Conservation (phyloP, 1,140 invertebrate genomes). For the Cotesia glomerata region DNA sequence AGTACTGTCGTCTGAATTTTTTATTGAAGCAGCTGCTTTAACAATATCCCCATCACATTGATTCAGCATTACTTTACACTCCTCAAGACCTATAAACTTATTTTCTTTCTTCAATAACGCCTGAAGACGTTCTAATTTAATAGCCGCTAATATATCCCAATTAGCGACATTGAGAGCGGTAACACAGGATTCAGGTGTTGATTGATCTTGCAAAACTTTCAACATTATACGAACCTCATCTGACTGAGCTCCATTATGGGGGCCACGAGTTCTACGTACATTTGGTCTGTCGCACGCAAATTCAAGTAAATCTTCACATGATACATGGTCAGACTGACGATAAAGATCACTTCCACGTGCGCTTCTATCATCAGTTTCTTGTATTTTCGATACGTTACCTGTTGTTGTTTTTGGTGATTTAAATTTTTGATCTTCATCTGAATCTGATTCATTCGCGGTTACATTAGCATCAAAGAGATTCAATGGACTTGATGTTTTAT, state of each 20-base stretch:
- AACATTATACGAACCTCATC: conserved; percentile 92
- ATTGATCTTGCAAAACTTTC: conserved; percentile 85
- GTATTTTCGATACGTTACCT: no score
- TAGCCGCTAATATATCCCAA: conserved; percentile 89
- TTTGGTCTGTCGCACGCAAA: conserved; percentile 87
- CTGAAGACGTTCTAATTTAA: conserved; percentile 82
- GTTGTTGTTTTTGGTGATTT: no score
- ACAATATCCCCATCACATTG: conserved; percentile 57
- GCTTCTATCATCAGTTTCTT: conserved; percentile 24
- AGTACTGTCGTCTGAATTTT: conserved; percentile 56
- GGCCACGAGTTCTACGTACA: conserved; percentile 67
- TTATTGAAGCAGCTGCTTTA: conserved; percentile 55
- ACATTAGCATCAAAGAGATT: no score
- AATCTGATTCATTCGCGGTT: neutral
- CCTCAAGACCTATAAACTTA: conserved; percentile 53
- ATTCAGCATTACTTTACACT: conserved; percentile 57
- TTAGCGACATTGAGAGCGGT: conserved; percentile 80
- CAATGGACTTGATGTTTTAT: no score
- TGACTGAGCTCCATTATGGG: conserved; percentile 81
- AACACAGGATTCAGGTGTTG: conserved; percentile 80
- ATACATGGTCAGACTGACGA: conserved; percentile 77
- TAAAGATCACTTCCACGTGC: conserved; percentile 45
- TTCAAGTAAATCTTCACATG: conserved; percentile 90
- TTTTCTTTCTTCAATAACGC: conserved; percentile 66
- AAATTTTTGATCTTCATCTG: neutral